Percentiles rank a stretch among this genome's conserved stretches.
Evolutionary conservation across 53 echinoderm and acorn worm species (phyloP).

Genomic region (Zoroaster sp.): DNA sequence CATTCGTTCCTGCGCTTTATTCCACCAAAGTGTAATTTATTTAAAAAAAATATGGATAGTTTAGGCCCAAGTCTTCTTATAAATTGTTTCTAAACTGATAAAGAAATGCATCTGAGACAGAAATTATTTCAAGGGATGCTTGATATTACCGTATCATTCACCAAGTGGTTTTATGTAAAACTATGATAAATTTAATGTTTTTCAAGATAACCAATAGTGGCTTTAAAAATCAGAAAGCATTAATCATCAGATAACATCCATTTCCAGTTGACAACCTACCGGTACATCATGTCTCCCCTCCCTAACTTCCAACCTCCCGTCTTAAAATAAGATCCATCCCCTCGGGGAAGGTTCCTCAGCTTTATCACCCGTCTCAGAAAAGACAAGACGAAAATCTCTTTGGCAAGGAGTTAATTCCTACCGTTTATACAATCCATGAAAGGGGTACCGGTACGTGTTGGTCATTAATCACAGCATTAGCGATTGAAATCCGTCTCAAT

Average conservation of each 20-base stretch:
- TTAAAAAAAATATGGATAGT: no score
- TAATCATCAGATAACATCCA: background rate
- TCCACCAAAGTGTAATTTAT: no score
- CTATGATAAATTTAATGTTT: no score
- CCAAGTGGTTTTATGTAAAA: no score
- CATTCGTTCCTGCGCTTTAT: no score
- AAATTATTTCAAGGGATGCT: no score
- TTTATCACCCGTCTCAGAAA: background rate
- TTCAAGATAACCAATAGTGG: no score
- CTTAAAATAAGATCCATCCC: background rate
- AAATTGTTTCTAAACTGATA: no score
- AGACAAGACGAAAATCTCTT: background rate
- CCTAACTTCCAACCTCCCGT: background rate
- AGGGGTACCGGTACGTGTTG: conserved; percentile 1
- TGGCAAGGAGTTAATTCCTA: conserved; percentile 20
- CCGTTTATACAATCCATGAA: background rate
- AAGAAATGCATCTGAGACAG: no score
- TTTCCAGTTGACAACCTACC: background rate
- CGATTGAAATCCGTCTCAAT: background rate
- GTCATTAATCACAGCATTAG: conserved; percentile 36
- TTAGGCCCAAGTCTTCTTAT: no score
- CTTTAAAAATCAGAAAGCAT: no score
- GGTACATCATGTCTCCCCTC: background rate
- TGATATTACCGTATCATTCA: no score
- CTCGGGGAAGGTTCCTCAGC: background rate